A percentile compares a stretch with the other conserved stretches of the same genome.
phyloP scores from a whole-genome alignment of 2,113 vertebrate species.

The Prolemur simus region DNA sequence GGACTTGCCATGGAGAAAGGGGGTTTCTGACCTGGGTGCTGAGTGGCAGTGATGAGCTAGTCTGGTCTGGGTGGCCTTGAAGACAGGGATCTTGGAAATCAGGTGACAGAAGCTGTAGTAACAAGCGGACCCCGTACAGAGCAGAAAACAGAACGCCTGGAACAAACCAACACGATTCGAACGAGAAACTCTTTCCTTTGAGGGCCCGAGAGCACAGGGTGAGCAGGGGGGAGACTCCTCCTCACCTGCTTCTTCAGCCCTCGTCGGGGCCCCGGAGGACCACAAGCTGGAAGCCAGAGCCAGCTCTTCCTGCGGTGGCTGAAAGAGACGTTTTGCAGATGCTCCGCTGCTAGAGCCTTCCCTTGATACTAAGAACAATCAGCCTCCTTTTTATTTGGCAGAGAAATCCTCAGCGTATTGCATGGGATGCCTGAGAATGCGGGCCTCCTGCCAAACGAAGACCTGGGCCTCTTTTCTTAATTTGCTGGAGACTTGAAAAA shows the following conservation, averaged over 20 bases:
- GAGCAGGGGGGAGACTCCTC: neutral
- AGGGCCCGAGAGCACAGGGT: neutral
- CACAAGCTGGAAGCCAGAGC: neutral
- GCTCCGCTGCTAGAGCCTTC: neutral
- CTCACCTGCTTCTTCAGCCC: neutral
- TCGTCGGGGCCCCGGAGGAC: neutral
- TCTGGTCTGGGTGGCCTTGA: neutral
- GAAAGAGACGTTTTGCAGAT: constrained; percentile 31
- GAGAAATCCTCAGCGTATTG: neutral
- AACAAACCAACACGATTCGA: neutral
- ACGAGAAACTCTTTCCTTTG: neutral
- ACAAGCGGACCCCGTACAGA: neutral
- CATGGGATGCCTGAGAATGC: neutral
- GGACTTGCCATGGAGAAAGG: neutral
- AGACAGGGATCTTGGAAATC: neutral
- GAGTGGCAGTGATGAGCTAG: neutral
- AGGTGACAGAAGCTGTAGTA: neutral
- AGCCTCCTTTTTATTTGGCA: neutral
- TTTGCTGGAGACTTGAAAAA: neutral
- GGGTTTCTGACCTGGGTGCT: neutral
- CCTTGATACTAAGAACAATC: neutral
- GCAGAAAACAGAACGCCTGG: neutral
- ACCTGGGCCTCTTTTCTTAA: neutral
- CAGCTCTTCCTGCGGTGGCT: neutral
- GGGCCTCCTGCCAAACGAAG: constrained; percentile 23